phyloP scores from a whole-genome alignment of 2,113 vertebrate species.

The Colinus virginianus region DNA sequence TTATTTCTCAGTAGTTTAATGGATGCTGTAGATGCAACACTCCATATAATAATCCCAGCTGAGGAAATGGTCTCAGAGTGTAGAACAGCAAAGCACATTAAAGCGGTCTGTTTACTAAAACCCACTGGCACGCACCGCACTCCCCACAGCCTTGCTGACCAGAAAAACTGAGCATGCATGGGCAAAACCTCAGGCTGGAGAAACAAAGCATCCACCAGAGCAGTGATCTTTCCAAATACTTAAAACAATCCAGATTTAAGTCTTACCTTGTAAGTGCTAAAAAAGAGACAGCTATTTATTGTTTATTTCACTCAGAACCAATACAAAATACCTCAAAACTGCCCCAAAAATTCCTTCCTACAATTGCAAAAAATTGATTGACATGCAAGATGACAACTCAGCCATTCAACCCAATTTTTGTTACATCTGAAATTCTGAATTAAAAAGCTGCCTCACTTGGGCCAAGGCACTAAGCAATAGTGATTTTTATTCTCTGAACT shows the following conservation, averaged over 20 bases:
- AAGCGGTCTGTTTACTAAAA: neutral
- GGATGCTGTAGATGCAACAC: neutral
- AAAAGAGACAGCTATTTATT: neutral
- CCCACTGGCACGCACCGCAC: neutral
- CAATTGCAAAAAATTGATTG: neutral
- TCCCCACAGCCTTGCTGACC: neutral
- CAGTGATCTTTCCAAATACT: neutral
- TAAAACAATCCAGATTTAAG: neutral
- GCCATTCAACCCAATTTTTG: neutral
- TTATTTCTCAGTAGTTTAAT: neutral
- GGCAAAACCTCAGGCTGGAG: neutral
- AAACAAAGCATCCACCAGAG: neutral
- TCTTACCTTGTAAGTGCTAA: neutral
- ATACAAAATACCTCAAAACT: neutral
- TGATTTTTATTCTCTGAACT: neutral
- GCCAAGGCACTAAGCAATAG: neutral
- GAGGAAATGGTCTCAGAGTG: neutral
- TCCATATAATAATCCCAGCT: neutral
- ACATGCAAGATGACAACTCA: neutral
- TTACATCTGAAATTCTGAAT: neutral
- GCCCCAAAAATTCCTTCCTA: neutral
- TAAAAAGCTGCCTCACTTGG: neutral
- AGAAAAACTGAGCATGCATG: neutral
- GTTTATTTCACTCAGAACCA: neutral
- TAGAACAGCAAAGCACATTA: neutral